phyloP scores from a whole-genome alignment of 2,888 invertebrate species.

The Harmothoe impar region DNA sequence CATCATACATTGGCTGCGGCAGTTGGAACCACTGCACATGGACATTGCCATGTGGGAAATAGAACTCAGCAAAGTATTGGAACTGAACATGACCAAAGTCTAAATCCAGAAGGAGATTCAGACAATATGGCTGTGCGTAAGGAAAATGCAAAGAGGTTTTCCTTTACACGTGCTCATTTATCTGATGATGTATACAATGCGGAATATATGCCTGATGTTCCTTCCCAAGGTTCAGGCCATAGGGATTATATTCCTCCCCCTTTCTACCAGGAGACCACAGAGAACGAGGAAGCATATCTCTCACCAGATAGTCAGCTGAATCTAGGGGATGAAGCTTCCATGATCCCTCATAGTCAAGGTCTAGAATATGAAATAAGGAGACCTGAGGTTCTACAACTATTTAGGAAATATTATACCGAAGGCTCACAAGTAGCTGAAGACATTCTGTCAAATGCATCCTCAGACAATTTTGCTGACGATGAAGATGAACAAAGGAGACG shows the following conservation, averaged over 20 bases:
- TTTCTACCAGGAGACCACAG: background rate
- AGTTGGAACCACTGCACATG: background rate
- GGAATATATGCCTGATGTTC: background rate
- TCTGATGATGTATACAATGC: constrained; percentile 14
- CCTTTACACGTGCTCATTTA: constrained; percentile 57
- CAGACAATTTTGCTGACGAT: constrained; percentile 56
- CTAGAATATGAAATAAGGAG: constrained; percentile 62
- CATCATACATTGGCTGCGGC: constrained; percentile 12
- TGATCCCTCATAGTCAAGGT: background rate
- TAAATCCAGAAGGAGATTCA: background rate
- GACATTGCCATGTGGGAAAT: background rate
- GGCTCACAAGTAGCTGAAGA: constrained; percentile 50
- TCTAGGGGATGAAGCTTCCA: too few species aligned
- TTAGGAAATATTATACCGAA: constrained; percentile 62
- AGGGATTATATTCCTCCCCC: background rate
- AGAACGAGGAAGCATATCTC: too few species aligned
- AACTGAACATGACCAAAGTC: background rate
- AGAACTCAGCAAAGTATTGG: background rate
- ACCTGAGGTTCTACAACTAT: constrained; percentile 66
- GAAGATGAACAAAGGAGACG: constrained; percentile 75
- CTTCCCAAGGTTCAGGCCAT: background rate
- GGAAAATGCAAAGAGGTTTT: constrained; percentile 34
- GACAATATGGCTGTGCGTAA: constrained; percentile 37
- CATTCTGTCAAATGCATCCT: constrained; percentile 46
- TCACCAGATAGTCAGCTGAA: too few species aligned